Conservation (phyloP, 2,888 invertebrate species). For the Leptinotarsa juncta region DNA sequence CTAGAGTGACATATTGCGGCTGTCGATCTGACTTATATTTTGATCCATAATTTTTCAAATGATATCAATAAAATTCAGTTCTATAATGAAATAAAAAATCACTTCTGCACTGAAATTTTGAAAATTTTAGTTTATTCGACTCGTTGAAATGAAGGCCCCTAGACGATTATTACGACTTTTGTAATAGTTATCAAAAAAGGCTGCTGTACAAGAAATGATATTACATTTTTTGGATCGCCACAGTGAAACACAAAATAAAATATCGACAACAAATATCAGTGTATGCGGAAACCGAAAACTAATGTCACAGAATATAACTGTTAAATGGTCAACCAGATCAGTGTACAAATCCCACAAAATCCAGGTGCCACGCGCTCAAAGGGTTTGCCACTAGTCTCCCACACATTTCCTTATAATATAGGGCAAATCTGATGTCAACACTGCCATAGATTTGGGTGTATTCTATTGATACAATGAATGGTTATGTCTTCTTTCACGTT, state of each 20-base stretch:
- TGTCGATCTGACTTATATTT: too few species aligned
- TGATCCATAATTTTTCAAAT: too few species aligned
- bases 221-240: too few species aligned
- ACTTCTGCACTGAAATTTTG: too few species aligned
- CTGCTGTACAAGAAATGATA: too few species aligned
- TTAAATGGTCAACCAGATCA: slow-evolving; percentile 51
- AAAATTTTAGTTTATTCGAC: too few species aligned
- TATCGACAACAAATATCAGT: not conserved
- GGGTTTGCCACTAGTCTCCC: slow-evolving; percentile 52
- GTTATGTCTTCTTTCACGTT: slow-evolving; percentile 36
- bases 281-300: not conserved
- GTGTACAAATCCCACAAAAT: slow-evolving; percentile 43
- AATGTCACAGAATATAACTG: slow-evolving; percentile 43
- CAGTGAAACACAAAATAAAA: not conserved
- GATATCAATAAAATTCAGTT: too few species aligned
- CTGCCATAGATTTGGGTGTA: slow-evolving; percentile 39
- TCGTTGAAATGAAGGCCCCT: too few species aligned
- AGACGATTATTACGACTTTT: too few species aligned
- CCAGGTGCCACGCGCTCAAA: slow-evolving; percentile 61
- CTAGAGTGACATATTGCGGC: too few species aligned
- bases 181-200: too few species aligned
- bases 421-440: slow-evolving; percentile 58
- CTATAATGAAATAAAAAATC: too few species aligned
- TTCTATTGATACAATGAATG: slow-evolving; percentile 32
- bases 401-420: slow-evolving; percentile 55